A percentile compares a stretch with the other conserved stretches of the same genome.
phyloP scores from a whole-genome alignment of 2,113 vertebrate genomes.

The Columba livia region DNA sequence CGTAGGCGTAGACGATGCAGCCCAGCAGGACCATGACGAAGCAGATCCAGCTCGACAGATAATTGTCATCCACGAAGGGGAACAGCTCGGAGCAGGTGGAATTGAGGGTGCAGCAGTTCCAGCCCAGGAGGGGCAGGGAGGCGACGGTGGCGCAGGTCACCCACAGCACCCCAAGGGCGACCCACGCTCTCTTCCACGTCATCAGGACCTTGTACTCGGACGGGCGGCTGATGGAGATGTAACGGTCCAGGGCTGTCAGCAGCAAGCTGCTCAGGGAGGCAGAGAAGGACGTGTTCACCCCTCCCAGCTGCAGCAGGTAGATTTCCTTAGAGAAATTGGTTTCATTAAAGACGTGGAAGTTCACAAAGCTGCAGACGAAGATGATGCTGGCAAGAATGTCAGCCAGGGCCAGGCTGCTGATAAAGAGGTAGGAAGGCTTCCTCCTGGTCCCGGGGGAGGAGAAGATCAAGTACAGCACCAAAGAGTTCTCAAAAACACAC shows the following conservation, averaged over 20 bases:
- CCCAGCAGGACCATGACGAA: constrained; percentile 77
- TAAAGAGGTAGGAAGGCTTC: constrained; percentile 90
- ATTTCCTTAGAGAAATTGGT: constrained; percentile 41
- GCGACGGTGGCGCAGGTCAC: constrained; percentile 72
- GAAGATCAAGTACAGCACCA: constrained; percentile 83
- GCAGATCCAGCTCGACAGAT: constrained; percentile 81
- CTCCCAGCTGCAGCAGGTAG: constrained; percentile 90
- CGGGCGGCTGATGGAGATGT: constrained; percentile 86
- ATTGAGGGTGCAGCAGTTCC: constrained; percentile 82
- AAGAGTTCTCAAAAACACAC: constrained; percentile 84
- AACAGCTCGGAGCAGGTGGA: constrained; percentile 84
- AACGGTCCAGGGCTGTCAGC: constrained; percentile 90
- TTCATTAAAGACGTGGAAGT: constrained; percentile 83
- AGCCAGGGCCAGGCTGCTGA: constrained; percentile 87
- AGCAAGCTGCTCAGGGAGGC: constrained; percentile 91
- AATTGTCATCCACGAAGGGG: constrained; percentile 81
- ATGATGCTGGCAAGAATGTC: constrained; percentile 88
- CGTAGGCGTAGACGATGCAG: constrained; percentile 82
- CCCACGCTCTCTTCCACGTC: constrained; percentile 79
- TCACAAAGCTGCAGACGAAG: constrained; percentile 86
- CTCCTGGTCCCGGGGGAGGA: constrained; percentile 74
- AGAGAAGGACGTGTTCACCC: constrained; percentile 87
- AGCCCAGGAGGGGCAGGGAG: constrained; percentile 88
- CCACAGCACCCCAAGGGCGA: constrained; percentile 82
- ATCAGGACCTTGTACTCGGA: constrained; percentile 83